These are phyloP conservation scores for Colletes gigas DNA, from an alignment of 1,140 invertebrate species.

Conservation along the genomic window DNA sequence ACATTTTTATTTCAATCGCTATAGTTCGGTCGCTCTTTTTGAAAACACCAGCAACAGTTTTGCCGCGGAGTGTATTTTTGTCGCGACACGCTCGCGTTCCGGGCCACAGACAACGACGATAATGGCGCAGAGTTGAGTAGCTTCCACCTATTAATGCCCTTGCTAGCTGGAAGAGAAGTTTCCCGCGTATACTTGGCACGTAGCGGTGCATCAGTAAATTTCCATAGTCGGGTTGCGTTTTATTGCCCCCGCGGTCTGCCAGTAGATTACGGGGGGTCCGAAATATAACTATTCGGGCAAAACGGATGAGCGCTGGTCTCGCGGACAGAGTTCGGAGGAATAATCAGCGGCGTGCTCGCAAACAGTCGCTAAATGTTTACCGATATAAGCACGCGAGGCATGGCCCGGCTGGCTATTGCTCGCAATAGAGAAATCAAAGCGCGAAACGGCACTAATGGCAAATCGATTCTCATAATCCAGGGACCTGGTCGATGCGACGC, in stretches of 20 bases:
- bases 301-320: conserved; percentile 24
- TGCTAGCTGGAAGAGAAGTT: conserved; percentile 35
- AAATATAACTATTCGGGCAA: conserved; percentile 61
- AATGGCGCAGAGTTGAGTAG: conserved; percentile 30
- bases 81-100: too few relatives aligned
- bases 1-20: too few relatives aligned
- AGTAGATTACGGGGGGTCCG: conserved; percentile 53
- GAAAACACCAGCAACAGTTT: too few relatives aligned
- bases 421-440: conserved; percentile 41
- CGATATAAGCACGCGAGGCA: conserved; percentile 34
- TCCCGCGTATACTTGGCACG: conserved; percentile 46
- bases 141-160: conserved; percentile 43
- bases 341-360: conserved; percentile 56
- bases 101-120: neutral
- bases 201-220: conserved; percentile 58
- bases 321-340: conserved; percentile 13
- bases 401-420: neutral
- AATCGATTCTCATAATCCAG: conserved; percentile 52
- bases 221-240: conserved; percentile 62
- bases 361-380: conserved; percentile 52
- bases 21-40: too few relatives aligned
- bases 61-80: too few relatives aligned
- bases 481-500: neutral
- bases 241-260: conserved; percentile 60
- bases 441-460: conserved; percentile 47